Evolutionary conservation across 2,888 invertebrate genomes (phyloP).

Genomic region (Xanthia icteritia): DNA sequence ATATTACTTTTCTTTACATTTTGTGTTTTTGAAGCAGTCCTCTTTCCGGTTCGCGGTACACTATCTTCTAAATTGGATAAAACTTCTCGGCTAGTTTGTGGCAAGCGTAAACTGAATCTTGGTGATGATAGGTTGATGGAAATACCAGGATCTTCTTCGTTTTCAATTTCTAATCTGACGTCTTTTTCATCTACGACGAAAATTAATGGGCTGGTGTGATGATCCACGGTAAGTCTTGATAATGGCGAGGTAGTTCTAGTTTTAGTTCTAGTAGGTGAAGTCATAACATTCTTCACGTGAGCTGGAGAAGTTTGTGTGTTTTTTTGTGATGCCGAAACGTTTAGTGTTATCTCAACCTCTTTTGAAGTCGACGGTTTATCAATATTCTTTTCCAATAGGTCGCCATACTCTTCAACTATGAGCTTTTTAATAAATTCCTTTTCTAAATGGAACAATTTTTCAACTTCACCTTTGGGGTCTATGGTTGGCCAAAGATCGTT

Average conservation of each 20-base stretch:
- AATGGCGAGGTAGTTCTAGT: slow-evolving; percentile 87
- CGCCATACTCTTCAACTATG: slow-evolving; percentile 85
- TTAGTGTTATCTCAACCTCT: slow-evolving; percentile 70
- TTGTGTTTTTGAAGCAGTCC: slow-evolving; percentile 30
- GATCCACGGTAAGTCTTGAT: slow-evolving; percentile 73
- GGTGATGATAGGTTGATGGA: slow-evolving; percentile 86
- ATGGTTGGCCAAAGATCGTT: slow-evolving; percentile 83
- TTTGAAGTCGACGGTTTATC: slow-evolving; percentile 83
- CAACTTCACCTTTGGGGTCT: slow-evolving; percentile 82
- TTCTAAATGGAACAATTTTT: slow-evolving; percentile 84
- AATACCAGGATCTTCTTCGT: slow-evolving; percentile 80
- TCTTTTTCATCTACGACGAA: slow-evolving; percentile 73
- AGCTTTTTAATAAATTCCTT: slow-evolving; percentile 87
- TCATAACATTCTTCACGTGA: slow-evolving; percentile 85
- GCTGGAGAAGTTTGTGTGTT: slow-evolving; percentile 88
- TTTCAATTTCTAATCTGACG: slow-evolving; percentile 69
- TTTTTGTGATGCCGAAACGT: slow-evolving; percentile 79
- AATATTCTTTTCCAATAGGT: slow-evolving; percentile 81
- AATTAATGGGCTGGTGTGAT: slow-evolving; percentile 83
- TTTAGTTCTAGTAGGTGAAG: slow-evolving; percentile 85
- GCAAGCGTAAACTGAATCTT: slow-evolving; percentile 84
- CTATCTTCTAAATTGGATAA: slow-evolving; percentile 77
- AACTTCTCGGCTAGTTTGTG: slow-evolving; percentile 81
- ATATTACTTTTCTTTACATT: slow-evolving; percentile 57
- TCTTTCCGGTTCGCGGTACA: slow-evolving; percentile 59